Base-by-base conservation (phyloP, 2,113 vertebrate species). In the Benthochromis sp. region DNA sequence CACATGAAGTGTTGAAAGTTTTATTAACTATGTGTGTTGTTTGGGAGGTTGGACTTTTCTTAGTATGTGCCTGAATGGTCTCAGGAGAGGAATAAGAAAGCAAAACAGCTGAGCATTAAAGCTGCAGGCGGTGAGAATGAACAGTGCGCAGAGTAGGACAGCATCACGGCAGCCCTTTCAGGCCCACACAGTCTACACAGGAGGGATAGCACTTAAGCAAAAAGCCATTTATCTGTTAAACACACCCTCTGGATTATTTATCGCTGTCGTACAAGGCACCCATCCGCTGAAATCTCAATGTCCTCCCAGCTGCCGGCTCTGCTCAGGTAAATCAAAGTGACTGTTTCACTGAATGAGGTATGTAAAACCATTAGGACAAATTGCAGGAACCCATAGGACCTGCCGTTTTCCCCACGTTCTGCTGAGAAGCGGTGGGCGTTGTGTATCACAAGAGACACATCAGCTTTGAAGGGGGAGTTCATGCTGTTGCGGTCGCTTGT, bases 321-420 rank as follows among this genome's bases (percentile, higher is more conserved):
- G 31, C 89, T 89, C 93, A 96, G 95, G 95, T 96, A 95, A 96
- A 96, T 96, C 96, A 96, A 95, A 96, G 92, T 94, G 95, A 95
- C 94, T 95, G 88, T 93, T 95, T 90, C 92, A 84, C 87, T 91
- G 94, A 93, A 89, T 88, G 92, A 90, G 86, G 82, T 93, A 91
- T 94, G 92, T 94, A 93, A 93, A 95, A 94, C 92, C 91, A 94
- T 94, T 94, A 93, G 90, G 89, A 86, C 73, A 92, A 93, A 95
- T 93, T 94, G 93, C 90, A 90, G 87, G 55, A 91, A 83, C 84
- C 91, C 82, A 50, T 57, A 61, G 88, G 47, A 69, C 87, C 82
- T 73, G 81, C 92, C 71, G 86, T 90, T 86, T 66, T 87, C 89
- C 63, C 55, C 61, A 78, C 63, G 29, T 84, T 91, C 63, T 76